Base-by-base conservation (phyloP, 2,113 vertebrate species). In the Crotalus viridis region DNA sequence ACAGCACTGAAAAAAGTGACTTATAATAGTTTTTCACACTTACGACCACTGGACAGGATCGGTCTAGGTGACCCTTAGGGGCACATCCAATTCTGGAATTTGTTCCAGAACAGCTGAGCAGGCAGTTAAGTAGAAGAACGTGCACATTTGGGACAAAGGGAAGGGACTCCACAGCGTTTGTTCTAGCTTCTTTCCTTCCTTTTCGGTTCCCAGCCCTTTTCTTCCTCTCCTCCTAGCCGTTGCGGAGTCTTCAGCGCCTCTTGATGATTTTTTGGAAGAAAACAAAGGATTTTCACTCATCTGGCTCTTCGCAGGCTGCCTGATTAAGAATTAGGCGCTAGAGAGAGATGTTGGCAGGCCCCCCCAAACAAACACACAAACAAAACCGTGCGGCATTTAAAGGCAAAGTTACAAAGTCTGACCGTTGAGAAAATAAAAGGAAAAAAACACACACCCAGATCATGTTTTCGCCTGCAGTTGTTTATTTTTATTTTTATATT, bases 271-370 rank as follows among this genome's bases (percentile, higher is more conserved):
- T 97, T 94, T 39, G 92, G 94, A 95, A 43, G 2, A 10, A 22
- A 33, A 59, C 43, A 26, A 96, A 94, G 89, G 91, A 93, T 93
- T 92, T 95, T 69, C 95, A 95, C 92, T 94, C 94, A 94, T 91
- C 93, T 96, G 96, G 94, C 96, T 56, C 0, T 24, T 46, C 93
- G 94, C 96, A 93, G 91, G 91, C 28, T 91, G n/a, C 0, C 1
- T 93, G 95, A 96, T 97, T 96, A 95, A 96, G 95, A 96, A 96
- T 96, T 94, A 96, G 95, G 91, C 95, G 92, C 95, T 94, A 91
- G 95, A 91, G 95, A 96, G 95, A 94, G 93, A 59, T 90, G 93
- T 93, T 92, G 93, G 91, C 92, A 88, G 90, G 1, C 39, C 39
- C 39, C 39, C 39, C 39, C 39, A 39, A 39, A 39, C 39, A 39